Evolutionary conservation across 2,888 invertebrate species (phyloP), one percentile per base, ranked within the genome.

Genomic region (Drosophila pegasa): DNA sequence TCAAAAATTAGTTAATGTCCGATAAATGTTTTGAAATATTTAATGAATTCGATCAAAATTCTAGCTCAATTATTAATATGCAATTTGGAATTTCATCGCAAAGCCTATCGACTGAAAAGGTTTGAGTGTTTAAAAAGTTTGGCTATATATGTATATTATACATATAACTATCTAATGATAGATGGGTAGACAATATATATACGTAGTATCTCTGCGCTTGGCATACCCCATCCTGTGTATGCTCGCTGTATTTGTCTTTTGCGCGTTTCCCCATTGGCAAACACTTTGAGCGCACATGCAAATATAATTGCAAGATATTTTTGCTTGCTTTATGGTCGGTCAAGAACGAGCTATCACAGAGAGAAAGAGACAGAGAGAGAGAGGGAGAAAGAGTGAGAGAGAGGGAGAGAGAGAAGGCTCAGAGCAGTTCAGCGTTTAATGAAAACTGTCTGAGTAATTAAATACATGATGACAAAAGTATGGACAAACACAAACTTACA

Each of bases 241-340:
- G 41, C 50, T 35, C 37, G 54, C 38, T 51, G 20, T 68, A 54
- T 71, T 79, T 71, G 63, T 57, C 69, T 65, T 56, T 54, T 27
- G 31, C 29, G 40, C 47, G 54, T 52, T 78, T 58, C 40, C 41
- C 45, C 74, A 60, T 48, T 78, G 69, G 40, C 80, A 76, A 77
- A 80, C 74, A 75, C 84, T 83, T 83, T 83, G 72, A 83, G 84
- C 80, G 70, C 62, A 40, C 64, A 79, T 75, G 83, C 69, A 79
- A 87, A 83, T 83, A 88, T 86, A 83, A 86, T 88, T 88, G 87
- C 74, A 83, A 87, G 83, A 87, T 80, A 88, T 83, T 83, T 83
- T 70, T 66, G 71, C 78, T 62, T 72, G 75, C 77, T 86, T 83
- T 86, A 80, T 79, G 75, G 69, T 51, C 55, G 59, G 57, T 41